Conservation (phyloP, 2,113 vertebrate genomes). For the Rhinoptilus africanus region DNA sequence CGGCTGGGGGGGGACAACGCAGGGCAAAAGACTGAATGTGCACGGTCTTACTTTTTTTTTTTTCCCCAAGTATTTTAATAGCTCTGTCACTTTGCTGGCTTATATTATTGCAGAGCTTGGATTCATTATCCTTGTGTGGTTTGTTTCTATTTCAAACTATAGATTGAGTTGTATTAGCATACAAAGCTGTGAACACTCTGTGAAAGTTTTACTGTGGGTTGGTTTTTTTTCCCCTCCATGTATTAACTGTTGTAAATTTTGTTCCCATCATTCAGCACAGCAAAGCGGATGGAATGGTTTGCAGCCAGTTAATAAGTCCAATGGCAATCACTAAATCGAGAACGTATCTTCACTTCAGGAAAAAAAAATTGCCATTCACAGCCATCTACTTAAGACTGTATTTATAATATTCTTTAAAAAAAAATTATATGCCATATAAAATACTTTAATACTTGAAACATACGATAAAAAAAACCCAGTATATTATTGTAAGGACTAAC, state of each 20-base stretch:
- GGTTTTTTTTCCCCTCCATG: rapidly evolving
- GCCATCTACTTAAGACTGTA: background rate
- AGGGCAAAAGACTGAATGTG: background rate
- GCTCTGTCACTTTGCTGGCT: background rate
- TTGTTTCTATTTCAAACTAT: background rate
- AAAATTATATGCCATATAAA: background rate
- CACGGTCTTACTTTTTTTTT: background rate
- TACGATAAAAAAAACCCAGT: background rate
- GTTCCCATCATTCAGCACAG: background rate
- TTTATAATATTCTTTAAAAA: conserved; percentile 4
- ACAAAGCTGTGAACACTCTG: background rate
- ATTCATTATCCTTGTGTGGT: background rate
- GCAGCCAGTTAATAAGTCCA: background rate
- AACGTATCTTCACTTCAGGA: background rate
- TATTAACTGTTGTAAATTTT: background rate
- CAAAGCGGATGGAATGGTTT: background rate
- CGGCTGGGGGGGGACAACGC: background rate
- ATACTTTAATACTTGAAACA: background rate
- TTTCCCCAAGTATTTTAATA: background rate
- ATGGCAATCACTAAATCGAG: background rate
- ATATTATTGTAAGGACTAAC: background rate
- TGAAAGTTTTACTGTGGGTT: background rate
- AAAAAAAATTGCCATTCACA: background rate
- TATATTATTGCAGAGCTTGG: background rate
- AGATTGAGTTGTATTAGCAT: background rate